These are phyloP conservation scores for Drosophila rubida DNA, from an alignment of 2,888 invertebrate species.

Conservation along the genomic window DNA sequence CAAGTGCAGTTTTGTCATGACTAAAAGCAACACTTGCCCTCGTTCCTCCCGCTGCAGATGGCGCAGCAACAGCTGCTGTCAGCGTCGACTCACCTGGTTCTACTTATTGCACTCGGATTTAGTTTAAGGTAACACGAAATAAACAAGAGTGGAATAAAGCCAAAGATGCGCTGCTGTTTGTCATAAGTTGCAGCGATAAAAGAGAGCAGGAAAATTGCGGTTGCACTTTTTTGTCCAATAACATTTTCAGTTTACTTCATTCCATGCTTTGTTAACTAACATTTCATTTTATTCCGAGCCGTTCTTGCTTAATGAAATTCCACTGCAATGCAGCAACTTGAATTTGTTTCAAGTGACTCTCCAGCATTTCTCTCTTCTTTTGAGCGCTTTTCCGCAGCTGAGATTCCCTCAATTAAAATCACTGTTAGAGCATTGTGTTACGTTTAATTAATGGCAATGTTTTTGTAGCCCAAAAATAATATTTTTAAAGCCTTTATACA, in stretches of 20 bases:
- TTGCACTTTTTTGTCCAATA: not conserved
- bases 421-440: not conserved
- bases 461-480: not conserved
- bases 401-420: not conserved
- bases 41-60: conserved; percentile 9
- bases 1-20: conserved; percentile 54
- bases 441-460: not conserved
- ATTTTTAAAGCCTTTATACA: not conserved
- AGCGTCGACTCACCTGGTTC: conserved; percentile 5
- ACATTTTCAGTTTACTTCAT: not conserved
- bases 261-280: not conserved
- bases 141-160: conserved; percentile 11
- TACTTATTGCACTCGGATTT: conserved; percentile 22
- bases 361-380: not conserved
- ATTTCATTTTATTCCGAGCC: not conserved
- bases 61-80: conserved; percentile 21
- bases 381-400: not conserved
- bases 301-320: conserved; percentile 1
- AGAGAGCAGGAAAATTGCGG: not conserved
- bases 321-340: not conserved
- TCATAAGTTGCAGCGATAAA: not conserved
- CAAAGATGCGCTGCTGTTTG: not conserved
- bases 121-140: conserved; percentile 34
- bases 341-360: conserved; percentile 1
- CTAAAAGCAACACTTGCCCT: conserved; percentile 42